phyloP scores from a whole-genome alignment of 2,888 invertebrate species.

The Pegoplata infirma region DNA sequence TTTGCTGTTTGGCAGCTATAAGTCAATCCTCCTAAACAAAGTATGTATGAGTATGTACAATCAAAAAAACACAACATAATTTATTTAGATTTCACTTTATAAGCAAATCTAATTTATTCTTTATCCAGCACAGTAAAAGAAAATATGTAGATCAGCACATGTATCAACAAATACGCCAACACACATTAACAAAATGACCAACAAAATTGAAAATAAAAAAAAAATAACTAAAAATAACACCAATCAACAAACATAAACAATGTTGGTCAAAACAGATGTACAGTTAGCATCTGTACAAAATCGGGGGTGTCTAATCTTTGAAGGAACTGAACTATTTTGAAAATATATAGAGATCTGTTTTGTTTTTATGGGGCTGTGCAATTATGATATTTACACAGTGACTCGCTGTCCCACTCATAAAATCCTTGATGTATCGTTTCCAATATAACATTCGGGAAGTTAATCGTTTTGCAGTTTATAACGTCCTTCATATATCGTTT shows the following conservation, averaged over 20 bases:
- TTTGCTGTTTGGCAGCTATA: conserved; percentile 1
- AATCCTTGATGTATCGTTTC: too few species aligned
- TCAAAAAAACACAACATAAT: conserved; percentile 47
- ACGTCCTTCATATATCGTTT: too few species aligned
- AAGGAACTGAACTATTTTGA: too few species aligned
- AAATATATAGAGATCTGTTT: too few species aligned
- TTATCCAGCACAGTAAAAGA: conserved; percentile 7
- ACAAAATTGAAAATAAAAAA: conserved; percentile 18
- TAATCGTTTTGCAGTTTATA: too few species aligned
- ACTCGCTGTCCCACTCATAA: too few species aligned
- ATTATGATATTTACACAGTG: too few species aligned
- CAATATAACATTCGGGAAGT: too few species aligned
- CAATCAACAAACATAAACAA: conserved; percentile 43
- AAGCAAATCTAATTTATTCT: conserved; percentile 50
- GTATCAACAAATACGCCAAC: conserved; percentile 56
- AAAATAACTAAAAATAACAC: conserved; percentile 15
- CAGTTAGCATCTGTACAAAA: not conserved
- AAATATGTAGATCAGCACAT: conserved; percentile 56
- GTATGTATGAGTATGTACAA: not conserved
- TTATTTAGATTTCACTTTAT: conserved; percentile 62
- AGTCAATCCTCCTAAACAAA: conserved; percentile 5
- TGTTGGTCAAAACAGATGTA: conserved; percentile 37
- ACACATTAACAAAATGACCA: conserved; percentile 40
- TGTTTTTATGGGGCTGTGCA: too few species aligned
- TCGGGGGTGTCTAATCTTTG: too few species aligned